A percentile compares a stretch with the other conserved stretches of the same genome.
Conservation (phyloP, 1,140 invertebrate species). For the Helicoverpa zea region DNA sequence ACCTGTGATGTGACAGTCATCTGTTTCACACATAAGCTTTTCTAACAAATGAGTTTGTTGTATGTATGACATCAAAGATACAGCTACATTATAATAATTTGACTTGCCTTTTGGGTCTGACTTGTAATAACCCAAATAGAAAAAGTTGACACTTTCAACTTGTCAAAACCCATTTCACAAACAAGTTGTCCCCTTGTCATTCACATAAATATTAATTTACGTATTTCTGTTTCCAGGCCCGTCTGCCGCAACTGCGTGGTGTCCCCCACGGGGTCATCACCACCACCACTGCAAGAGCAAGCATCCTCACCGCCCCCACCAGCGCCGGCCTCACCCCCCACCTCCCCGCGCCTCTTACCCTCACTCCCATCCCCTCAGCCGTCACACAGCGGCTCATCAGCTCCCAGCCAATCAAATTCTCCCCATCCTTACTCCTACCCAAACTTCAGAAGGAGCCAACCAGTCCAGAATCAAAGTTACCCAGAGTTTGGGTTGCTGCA, state of each 20-base stretch:
- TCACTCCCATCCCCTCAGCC: constrained; percentile 74
- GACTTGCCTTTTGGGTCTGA: neutral
- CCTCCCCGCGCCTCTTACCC: constrained; percentile 56
- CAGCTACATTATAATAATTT: no score
- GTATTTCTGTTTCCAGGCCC: constrained; percentile 85
- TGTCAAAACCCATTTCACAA: no score
- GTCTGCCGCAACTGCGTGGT: constrained; percentile 87
- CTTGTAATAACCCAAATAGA: neutral
- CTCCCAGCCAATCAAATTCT: constrained; percentile 75
- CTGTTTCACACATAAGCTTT: neutral
- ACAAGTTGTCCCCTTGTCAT: constrained; percentile 9
- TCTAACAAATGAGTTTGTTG: no score
- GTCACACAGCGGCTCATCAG: constrained; percentile 74
- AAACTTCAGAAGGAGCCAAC: constrained; percentile 71
- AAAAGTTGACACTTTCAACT: no score
- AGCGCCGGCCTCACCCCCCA: constrained; percentile 68
- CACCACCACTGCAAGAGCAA: constrained; percentile 75
- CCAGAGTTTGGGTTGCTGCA: constrained; percentile 69
- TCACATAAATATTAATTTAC: constrained; percentile 5
- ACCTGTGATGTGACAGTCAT: neutral
- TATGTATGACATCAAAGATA: no score
- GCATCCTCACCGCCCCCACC: constrained; percentile 74
- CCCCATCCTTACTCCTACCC: constrained; percentile 77
- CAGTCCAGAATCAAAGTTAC: constrained; percentile 56
- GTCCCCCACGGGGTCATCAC: constrained; percentile 80